A percentile compares a stretch with the other conserved stretches of the same genome.
These are phyloP conservation scores for Callyntrura guangdongensis DNA, from an alignment of 2,888 invertebrate genomes.

Conservation along the genomic window DNA sequence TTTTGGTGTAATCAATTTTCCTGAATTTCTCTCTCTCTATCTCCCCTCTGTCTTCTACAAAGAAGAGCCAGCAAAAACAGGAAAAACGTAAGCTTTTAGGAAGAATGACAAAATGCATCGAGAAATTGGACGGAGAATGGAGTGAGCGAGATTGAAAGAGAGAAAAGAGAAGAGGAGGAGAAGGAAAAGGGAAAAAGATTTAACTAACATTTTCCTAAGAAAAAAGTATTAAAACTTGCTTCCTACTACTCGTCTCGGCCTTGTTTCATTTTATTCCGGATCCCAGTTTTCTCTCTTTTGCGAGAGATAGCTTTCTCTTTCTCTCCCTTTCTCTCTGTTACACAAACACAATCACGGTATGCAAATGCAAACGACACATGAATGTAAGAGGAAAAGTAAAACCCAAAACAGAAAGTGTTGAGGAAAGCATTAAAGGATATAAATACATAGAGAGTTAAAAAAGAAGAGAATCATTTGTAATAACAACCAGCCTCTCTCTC, in stretches of 20 bases:
- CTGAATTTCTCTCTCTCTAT: not conserved
- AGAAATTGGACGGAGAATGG: not conserved
- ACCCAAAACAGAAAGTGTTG: slow-evolving; percentile 52
- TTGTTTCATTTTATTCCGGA: not conserved
- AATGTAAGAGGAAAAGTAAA: slow-evolving; percentile 47
- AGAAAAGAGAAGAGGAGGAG: not conserved
- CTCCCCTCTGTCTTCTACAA: not conserved
- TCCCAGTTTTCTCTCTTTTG: not conserved
- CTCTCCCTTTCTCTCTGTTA: slow-evolving; percentile 8
- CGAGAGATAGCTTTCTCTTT: not conserved
- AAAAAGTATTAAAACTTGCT: slow-evolving; percentile 37
- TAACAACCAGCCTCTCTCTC: not conserved
- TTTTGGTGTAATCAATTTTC: slow-evolving; percentile 43
- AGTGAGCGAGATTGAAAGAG: not conserved
- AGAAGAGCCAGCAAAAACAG: not conserved
- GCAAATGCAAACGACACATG: slow-evolving; percentile 69
- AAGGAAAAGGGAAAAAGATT: slow-evolving; percentile 26
- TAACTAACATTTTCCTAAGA: slow-evolving; percentile 38
- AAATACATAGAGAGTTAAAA: not conserved
- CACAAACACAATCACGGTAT: slow-evolving; percentile 73
- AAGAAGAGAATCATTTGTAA: slow-evolving; percentile 58
- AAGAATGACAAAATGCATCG: slow-evolving; percentile 18
- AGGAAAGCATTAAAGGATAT: slow-evolving; percentile 67
- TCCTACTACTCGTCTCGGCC: not conserved
- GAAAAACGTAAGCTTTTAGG: slow-evolving; percentile 6